Evolutionary conservation across 2,113 vertebrate genomes (phyloP).

Genomic region (Hirundichthys speculiger): DNA sequence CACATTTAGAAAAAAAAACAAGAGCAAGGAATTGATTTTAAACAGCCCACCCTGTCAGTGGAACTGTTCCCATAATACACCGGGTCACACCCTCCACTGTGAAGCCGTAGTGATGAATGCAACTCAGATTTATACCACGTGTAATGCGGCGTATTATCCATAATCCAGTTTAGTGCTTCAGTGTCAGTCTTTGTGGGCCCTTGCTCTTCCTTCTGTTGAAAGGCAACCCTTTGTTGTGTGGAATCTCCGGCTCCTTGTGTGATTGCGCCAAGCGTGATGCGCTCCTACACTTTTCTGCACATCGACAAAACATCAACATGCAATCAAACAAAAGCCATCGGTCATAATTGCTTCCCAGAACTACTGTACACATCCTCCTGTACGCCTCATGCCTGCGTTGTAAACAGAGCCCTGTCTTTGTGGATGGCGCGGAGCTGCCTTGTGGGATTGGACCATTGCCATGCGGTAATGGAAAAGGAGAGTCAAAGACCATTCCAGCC

Average conservation of each 20-base stretch:
- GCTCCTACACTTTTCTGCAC: conserved; percentile 41
- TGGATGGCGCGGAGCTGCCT: conserved; percentile 23
- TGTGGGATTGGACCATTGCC: conserved; percentile 60
- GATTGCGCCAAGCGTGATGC: conserved; percentile 43
- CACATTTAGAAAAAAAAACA: too few species aligned
- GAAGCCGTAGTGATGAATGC: conserved; percentile 1
- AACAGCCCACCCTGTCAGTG: too few species aligned
- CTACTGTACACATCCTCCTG: conserved; percentile 44
- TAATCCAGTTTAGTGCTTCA: conserved; percentile 37
- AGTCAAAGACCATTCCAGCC: conserved; percentile 49
- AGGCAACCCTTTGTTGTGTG: conserved; percentile 50
- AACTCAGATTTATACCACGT: conserved; percentile 35
- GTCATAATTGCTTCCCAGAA: conserved; percentile 46
- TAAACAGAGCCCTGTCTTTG: conserved; percentile 46
- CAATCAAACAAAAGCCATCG: conserved; percentile 37
- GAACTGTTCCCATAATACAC: too few species aligned
- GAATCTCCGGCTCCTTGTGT: conserved; percentile 17
- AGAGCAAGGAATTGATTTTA: too few species aligned
- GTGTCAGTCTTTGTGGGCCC: conserved; percentile 15
- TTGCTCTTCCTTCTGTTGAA: conserved; percentile 8
- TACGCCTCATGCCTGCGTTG: conserved; percentile 23
- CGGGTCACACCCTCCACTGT: not conserved
- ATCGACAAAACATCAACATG: conserved; percentile 47
- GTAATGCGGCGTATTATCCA: conserved; percentile 22
- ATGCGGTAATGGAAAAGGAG: conserved; percentile 66